These are phyloP conservation scores for Myotis yumanensis DNA, from an alignment of 2,113 vertebrate genomes.

Conservation along the genomic window DNA sequence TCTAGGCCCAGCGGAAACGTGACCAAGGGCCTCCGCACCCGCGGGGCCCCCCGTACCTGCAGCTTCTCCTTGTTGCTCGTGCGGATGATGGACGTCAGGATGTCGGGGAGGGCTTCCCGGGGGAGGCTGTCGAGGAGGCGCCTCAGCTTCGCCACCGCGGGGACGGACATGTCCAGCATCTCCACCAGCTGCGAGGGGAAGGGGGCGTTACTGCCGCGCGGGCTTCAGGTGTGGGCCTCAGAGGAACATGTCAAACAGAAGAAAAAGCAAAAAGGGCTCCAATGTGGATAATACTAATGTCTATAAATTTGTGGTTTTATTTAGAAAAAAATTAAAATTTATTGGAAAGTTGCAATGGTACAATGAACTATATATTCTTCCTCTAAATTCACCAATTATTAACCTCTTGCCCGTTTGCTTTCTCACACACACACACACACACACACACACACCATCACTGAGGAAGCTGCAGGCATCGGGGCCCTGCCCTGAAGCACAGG, in stretches of 20 bases:
- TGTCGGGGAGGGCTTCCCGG: slow-evolving; percentile 93
- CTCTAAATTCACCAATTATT: background rate
- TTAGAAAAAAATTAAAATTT: background rate
- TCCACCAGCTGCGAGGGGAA: slow-evolving; percentile 88
- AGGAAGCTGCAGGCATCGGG: background rate
- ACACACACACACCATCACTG: background rate
- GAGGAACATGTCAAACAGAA: background rate
- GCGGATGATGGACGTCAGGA: slow-evolving; percentile 95
- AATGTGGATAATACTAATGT: background rate
- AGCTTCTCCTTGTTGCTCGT: slow-evolving; percentile 97
- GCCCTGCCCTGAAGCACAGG: background rate
- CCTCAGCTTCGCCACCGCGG: slow-evolving; percentile 94
- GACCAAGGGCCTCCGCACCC: background rate
- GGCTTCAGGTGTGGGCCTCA: background rate
- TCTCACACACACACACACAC: background rate
- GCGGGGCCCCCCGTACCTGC: slow-evolving; percentile 86
- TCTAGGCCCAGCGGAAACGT: background rate
- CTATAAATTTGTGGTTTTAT: background rate
- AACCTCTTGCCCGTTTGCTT: background rate
- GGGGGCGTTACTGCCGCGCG: background rate
- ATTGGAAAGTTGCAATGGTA: background rate
- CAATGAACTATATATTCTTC: background rate
- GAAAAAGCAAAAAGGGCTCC: background rate
- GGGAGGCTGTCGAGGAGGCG: slow-evolving; percentile 94
- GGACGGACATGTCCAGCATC: slow-evolving; percentile 97